Conservation (phyloP, 2,797 vertebrate genomes). For the Acanthornis magna region DNA sequence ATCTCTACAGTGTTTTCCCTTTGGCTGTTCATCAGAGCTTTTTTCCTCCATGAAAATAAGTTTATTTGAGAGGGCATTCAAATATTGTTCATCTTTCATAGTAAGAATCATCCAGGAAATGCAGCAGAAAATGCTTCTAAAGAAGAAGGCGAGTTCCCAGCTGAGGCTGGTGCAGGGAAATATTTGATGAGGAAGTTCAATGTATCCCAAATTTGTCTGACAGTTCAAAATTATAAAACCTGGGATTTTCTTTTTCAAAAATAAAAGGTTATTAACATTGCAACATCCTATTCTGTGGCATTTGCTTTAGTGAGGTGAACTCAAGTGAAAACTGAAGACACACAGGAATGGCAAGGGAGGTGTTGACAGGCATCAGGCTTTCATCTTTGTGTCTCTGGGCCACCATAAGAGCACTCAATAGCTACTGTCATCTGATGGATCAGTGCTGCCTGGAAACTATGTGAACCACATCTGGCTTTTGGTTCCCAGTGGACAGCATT, state of each 20-base stretch:
- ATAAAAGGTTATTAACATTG: slow-evolving; percentile 8
- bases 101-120: neutral
- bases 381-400: slow-evolving; percentile 49
- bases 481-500: neutral
- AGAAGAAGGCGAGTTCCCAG: neutral
- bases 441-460: slow-evolving; percentile 50
- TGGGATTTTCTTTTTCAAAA: neutral
- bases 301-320: slow-evolving; percentile 34
- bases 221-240: neutral
- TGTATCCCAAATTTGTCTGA: neutral
- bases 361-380: slow-evolving; percentile 50
- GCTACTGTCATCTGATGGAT: slow-evolving; percentile 59
- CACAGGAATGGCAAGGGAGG: slow-evolving; percentile 23
- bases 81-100: neutral
- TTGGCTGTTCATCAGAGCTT: neutral
- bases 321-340: slow-evolving; percentile 40
- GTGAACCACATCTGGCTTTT: slow-evolving; percentile 53
- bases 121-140: neutral
- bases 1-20: neutral
- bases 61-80: neutral
- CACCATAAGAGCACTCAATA: slow-evolving; percentile 56
- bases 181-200: neutral
- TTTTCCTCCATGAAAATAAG: neutral
- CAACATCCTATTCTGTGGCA: neutral
- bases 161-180: neutral